Conservation (phyloP, 2,113 vertebrate genomes). For the Pelecanus crispus region DNA sequence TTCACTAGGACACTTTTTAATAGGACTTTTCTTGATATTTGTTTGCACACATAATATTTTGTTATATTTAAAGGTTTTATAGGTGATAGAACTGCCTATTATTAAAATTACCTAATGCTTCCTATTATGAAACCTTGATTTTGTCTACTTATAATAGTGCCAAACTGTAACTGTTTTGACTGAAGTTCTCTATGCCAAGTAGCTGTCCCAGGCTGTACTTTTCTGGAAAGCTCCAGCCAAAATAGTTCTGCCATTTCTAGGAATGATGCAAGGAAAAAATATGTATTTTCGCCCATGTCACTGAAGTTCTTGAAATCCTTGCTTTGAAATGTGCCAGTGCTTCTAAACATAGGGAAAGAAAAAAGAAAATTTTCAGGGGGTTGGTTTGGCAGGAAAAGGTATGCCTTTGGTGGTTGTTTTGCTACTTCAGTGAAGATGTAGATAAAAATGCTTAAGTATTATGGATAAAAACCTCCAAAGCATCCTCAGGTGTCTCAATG, state of each 20-base stretch:
- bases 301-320: neutral
- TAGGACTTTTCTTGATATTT: slow-evolving; percentile 6
- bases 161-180: slow-evolving; percentile 43
- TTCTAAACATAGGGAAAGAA: neutral
- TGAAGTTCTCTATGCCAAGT: slow-evolving; percentile 43
- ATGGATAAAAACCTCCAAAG: neutral
- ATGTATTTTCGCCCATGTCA: neutral
- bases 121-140: slow-evolving; percentile 57
- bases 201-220: slow-evolving; percentile 25
- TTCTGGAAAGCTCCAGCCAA: slow-evolving; percentile 19
- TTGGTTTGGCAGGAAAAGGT: neutral
- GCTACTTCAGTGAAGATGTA: neutral
- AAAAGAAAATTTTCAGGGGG: neutral
- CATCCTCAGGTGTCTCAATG: neutral
- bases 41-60: slow-evolving; percentile 48
- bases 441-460: neutral
- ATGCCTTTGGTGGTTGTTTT: neutral
- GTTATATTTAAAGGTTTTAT: slow-evolving; percentile 40
- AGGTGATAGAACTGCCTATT: slow-evolving; percentile 47
- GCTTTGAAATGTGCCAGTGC: neutral
- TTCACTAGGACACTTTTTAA: slow-evolving; percentile 4
- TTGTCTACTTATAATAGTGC: neutral
- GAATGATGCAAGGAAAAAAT: slow-evolving; percentile 29
- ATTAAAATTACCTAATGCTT: slow-evolving; percentile 60
- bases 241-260: slow-evolving; percentile 35